phyloP scores from a whole-genome alignment of 2,888 invertebrate genomes.

The Calliopum simillimum region DNA sequence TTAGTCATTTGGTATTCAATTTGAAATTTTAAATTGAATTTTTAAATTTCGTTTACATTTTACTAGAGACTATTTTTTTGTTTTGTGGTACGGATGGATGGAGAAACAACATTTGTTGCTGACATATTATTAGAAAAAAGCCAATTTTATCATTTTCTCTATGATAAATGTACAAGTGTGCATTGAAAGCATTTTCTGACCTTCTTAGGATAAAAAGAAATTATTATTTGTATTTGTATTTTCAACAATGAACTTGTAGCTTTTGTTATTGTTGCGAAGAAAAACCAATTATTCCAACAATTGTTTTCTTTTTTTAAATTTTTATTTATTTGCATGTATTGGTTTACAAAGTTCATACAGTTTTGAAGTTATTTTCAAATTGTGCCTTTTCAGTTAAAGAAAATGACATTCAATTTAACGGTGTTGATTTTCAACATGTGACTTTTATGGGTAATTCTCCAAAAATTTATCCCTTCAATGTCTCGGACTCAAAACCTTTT shows the following conservation, averaged over 20 bases:
- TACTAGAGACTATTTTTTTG: neutral
- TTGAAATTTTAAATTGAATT: neutral
- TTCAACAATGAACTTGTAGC: too few species aligned
- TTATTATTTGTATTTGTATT: too few species aligned
- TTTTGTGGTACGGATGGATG: neutral
- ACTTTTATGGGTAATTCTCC: too few species aligned
- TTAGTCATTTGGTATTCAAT: neutral
- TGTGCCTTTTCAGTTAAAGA: too few species aligned
- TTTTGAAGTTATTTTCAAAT: too few species aligned
- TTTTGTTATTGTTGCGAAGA: neutral
- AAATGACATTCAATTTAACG: neutral
- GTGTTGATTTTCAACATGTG: neutral
- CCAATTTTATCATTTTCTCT: conserved; percentile 6
- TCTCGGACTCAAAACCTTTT: too few species aligned
- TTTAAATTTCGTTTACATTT: neutral
- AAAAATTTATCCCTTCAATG: too few species aligned
- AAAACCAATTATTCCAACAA: conserved; percentile 36
- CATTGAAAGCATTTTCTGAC: neutral
- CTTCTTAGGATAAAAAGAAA: too few species aligned
- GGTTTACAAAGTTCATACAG: too few species aligned
- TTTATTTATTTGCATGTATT: neutral
- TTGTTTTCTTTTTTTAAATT: conserved; percentile 30
- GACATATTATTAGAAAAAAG: neutral
- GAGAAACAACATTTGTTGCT: neutral
- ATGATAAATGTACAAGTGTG: neutral